phyloP scores from a whole-genome alignment of 2,888 invertebrate genomes.

The Belgica antarctica region DNA sequence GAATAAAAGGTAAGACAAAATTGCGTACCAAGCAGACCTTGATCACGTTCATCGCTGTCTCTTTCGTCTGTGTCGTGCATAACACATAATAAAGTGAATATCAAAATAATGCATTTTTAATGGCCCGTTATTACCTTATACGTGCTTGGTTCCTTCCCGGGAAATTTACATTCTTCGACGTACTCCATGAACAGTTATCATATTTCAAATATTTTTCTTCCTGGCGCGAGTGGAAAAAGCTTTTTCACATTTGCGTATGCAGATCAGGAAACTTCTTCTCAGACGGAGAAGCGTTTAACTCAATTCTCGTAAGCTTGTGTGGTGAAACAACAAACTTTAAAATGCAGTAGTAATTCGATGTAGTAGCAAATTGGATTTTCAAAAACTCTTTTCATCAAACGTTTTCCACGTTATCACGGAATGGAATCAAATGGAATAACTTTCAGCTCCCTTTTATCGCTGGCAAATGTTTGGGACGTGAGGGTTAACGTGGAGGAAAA shows the following conservation, averaged over 20 bases:
- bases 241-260: no score
- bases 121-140: neutral
- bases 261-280: slow-evolving; percentile 15
- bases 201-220: neutral
- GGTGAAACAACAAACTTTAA: slow-evolving; percentile 19
- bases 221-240: no score
- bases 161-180: neutral
- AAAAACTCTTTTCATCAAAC: neutral
- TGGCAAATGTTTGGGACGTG: slow-evolving; percentile 18
- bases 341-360: neutral
- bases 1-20: neutral
- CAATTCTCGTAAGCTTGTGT: neutral
- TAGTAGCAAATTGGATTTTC: neutral
- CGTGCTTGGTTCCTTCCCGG: neutral
- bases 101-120: slow-evolving; percentile 39
- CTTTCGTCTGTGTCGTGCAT: neutral
- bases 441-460: neutral
- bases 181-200: slow-evolving; percentile 7
- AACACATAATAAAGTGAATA: slow-evolving; percentile 21
- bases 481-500: neutral
- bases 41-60: slow-evolving; percentile 24
- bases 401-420: neutral
- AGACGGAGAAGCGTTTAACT: neutral
- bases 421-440: slow-evolving; percentile 7
- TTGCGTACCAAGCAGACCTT: neutral